phyloP scores from a whole-genome alignment of 23 tunicate genomes.

The Pegea sp. region DNA sequence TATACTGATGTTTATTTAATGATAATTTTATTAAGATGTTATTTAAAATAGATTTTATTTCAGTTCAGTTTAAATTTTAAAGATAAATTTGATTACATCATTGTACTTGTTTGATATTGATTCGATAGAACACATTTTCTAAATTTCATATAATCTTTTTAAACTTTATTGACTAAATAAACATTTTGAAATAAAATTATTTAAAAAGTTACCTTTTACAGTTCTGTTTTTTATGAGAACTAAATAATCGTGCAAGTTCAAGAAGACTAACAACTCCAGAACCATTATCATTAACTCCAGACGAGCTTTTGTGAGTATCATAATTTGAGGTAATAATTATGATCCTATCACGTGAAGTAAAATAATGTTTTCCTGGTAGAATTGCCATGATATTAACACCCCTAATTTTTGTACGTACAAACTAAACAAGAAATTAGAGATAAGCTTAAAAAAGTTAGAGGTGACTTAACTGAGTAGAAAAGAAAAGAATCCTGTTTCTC shows the following conservation, averaged over 20 bases:
- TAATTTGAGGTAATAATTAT: slow-evolving; percentile 59
- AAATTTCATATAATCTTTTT: background rate
- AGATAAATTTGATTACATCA: too few species aligned
- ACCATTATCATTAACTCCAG: slow-evolving; percentile 78
- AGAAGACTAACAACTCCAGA: slow-evolving; percentile 49
- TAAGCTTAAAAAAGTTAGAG: background rate
- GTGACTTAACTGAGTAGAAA: background rate
- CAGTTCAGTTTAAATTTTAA: too few species aligned
- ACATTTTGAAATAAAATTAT: too few species aligned
- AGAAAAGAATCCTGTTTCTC: slow-evolving; percentile 4
- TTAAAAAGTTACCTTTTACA: background rate
- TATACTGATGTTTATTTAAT: too few species aligned
- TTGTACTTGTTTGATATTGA: too few species aligned
- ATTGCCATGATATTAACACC: slow-evolving; percentile 59
- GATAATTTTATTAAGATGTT: too few species aligned
- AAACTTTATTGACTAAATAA: too few species aligned
- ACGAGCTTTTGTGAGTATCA: slow-evolving; percentile 19
- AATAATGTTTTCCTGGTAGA: slow-evolving; percentile 34
- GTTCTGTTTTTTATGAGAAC: background rate
- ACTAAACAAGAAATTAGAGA: slow-evolving; percentile 13
- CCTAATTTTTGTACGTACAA: slow-evolving; percentile 29
- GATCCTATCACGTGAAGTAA: slow-evolving; percentile 23
- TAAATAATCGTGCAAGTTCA: slow-evolving; percentile 47
- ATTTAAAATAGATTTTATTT: too few species aligned
- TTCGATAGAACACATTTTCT: background rate